Conservation (phyloP, 1,140 invertebrate genomes). For the Metaphire vulgaris region DNA sequence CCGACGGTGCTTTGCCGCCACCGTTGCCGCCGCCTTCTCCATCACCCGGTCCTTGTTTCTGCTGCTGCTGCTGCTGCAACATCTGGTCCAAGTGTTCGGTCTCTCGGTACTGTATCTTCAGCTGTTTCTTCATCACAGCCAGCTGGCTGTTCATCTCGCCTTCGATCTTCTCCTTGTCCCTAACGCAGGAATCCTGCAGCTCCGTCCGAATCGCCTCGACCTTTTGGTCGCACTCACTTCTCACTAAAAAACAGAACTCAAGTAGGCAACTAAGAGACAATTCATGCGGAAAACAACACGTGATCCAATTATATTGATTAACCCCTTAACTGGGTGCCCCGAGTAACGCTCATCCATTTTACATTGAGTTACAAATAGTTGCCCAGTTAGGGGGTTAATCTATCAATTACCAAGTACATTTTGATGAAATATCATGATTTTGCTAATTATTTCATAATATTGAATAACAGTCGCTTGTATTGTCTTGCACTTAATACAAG, state of each 20-base stretch:
- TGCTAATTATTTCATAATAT: too few species aligned
- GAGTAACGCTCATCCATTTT: too few species aligned
- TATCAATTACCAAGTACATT: neutral
- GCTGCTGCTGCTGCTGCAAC: neutral
- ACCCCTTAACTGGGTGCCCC: too few species aligned
- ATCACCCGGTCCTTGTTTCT: too few species aligned
- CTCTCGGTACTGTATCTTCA: neutral
- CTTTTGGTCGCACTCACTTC: neutral
- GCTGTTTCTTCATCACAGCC: slow-evolving; percentile 8
- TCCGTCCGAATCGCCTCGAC: neutral
- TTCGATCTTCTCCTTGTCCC: neutral
- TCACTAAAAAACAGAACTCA: neutral
- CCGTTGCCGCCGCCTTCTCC: too few species aligned
- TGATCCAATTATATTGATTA: too few species aligned
- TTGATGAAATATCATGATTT: neutral
- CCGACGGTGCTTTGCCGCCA: too few species aligned
- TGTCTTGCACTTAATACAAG: too few species aligned
- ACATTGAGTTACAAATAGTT: too few species aligned
- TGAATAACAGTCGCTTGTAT: too few species aligned
- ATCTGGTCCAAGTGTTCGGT: neutral
- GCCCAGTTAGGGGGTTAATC: neutral
- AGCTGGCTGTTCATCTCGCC: neutral
- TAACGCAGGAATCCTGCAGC: neutral
- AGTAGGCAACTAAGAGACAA: neutral
- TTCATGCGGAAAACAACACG: too few species aligned